Conservation (phyloP, 2,797 vertebrate species). For the Ambastaia sidthimunki region DNA sequence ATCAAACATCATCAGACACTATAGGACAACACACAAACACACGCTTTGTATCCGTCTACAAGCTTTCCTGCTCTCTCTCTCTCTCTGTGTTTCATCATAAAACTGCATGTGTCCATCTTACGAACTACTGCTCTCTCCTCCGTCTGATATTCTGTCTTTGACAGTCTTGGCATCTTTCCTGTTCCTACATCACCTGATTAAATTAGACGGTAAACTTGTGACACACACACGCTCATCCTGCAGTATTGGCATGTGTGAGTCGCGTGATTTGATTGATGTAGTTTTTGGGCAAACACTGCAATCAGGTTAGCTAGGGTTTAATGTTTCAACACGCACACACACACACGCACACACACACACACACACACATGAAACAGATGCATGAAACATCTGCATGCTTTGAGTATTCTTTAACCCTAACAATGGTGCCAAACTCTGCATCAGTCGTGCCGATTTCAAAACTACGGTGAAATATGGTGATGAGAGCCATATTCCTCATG, state of each 20-base stretch:
- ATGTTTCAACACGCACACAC: not conserved
- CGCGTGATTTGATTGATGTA: constrained; percentile 24
- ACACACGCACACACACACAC: not conserved
- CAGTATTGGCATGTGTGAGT: constrained; percentile 5
- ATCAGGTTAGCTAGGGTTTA: constrained; percentile 22
- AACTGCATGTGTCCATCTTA: constrained; percentile 14
- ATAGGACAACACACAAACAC: constrained; percentile 17
- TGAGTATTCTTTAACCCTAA: not conserved
- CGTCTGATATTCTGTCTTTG: not conserved
- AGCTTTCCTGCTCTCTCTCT: not conserved
- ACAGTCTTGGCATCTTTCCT: constrained; percentile 33
- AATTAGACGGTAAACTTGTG: constrained; percentile 17
- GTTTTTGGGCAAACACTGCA: constrained; percentile 26
- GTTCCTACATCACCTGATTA: constrained; percentile 49
- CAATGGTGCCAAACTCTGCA: not conserved
- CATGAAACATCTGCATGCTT: not conserved
- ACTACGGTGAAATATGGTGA: not conserved
- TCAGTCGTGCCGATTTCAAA: not conserved
- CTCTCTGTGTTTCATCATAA: constrained; percentile 28
- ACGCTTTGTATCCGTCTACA: constrained; percentile 28
- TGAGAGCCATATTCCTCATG: not conserved
- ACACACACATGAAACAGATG: not conserved
- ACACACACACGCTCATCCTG: not conserved
- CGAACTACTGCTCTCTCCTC: not conserved
- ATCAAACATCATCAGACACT: constrained; percentile 32